Conservation (phyloP, 2,888 invertebrate genomes). For the Pollenia amentaria region DNA sequence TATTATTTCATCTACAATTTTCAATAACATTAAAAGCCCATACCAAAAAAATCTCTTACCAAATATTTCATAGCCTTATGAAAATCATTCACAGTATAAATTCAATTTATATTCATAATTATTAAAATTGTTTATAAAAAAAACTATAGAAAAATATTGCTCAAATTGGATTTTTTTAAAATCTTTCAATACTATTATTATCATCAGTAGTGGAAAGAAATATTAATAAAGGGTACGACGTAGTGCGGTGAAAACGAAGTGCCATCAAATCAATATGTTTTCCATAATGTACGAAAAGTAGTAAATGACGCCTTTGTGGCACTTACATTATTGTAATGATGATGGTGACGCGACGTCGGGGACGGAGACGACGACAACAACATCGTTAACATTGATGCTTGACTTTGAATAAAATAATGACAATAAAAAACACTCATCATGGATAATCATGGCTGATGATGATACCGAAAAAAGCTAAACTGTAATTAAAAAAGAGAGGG, state of each 20-base stretch:
- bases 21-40: too few relatives aligned
- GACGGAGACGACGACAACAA: background rate
- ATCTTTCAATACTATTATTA: slow-evolving; percentile 20
- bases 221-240: background rate
- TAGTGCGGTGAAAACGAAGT: background rate
- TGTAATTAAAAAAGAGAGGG: slow-evolving; percentile 26
- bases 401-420: slow-evolving; percentile 65
- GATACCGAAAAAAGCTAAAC: slow-evolving; percentile 52
- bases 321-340: slow-evolving; percentile 43
- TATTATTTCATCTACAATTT: too few relatives aligned
- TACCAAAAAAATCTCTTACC: too few relatives aligned
- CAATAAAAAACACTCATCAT: slow-evolving; percentile 37
- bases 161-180: slow-evolving; percentile 43
- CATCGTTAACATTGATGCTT: slow-evolving; percentile 66
- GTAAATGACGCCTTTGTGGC: slow-evolving; percentile 59
- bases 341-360: slow-evolving; percentile 12
- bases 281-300: slow-evolving; percentile 25
- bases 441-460: slow-evolving; percentile 55
- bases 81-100: background rate
- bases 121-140: slow-evolving; percentile 20
- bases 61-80: slow-evolving; percentile 7
- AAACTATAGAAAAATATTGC: slow-evolving; percentile 43
- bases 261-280: slow-evolving; percentile 35
- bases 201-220: slow-evolving; percentile 45
- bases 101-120: slow-evolving; percentile 58